Evolutionary conservation across 2,888 invertebrate genomes (phyloP).

Genomic region (Erebia palarica): DNA sequence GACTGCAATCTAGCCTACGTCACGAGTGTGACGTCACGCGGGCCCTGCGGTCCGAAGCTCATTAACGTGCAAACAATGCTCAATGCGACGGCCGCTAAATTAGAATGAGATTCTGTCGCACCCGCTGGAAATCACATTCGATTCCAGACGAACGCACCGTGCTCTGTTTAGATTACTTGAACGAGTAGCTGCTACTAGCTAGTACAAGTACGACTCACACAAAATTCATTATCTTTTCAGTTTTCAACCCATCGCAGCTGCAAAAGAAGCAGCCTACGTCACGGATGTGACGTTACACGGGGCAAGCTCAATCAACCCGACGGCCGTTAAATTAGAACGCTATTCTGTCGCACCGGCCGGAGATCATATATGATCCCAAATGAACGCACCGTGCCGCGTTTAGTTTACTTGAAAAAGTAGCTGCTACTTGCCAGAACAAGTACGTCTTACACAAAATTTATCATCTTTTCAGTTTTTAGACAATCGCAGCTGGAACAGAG

Average conservation of each 20-base stretch:
- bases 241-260: no score
- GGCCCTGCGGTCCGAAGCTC: slow-evolving; percentile 33
- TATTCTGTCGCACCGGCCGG: slow-evolving; percentile 36
- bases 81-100: slow-evolving; percentile 42
- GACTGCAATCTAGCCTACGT: neutral
- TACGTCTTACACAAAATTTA: no score
- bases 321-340: slow-evolving; percentile 41
- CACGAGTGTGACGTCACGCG: slow-evolving; percentile 26
- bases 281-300: slow-evolving; percentile 25
- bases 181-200: neutral
- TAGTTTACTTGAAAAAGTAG: no score
- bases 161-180: slow-evolving; percentile 22
- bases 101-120: slow-evolving; percentile 39
- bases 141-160: slow-evolving; percentile 33
- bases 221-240: no score
- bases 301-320: slow-evolving; percentile 41
- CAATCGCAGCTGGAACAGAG: no score
- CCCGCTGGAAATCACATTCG: slow-evolving; percentile 40
- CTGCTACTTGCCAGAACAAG: no score
- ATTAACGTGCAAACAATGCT: slow-evolving; percentile 43
- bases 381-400: no score
- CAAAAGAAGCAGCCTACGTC: slow-evolving; percentile 4
- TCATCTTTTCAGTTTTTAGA: no score
- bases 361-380: slow-evolving; percentile 42
- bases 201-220: no score